Base-by-base conservation (phyloP, 2,888 invertebrate genomes). In the Athalia cordata region DNA sequence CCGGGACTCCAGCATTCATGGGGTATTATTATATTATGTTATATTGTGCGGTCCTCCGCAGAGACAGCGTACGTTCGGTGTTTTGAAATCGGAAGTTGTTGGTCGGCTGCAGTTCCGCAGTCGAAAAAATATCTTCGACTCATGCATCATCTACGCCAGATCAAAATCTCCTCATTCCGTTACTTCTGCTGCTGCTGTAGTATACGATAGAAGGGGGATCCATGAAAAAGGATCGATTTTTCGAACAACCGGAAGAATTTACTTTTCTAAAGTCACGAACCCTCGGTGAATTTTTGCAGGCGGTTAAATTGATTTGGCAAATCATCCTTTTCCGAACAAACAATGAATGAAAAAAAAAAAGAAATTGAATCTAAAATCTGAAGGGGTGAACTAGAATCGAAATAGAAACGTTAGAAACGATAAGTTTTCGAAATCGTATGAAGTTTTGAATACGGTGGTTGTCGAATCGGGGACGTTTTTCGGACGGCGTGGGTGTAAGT, bases 101-200 rank as follows among this genome's bases (percentile, higher is more conserved):
- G 29, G 29, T 29, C 29, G 29, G 29, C 29, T 29, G 29, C 29
- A 29, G 29, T 29, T 29, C 29, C 29, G 29, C 29, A 57, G 49
- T 59, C 47, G n/a, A n/a, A 45, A 64, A 75, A 75, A 75, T 64
- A 64, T 29, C 29, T 29, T 29, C 29, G 29, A 75, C 75, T 52
- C 75, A 75, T 75, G 75, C 75, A 75, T 75, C 75, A 75, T 75
- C 75, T 62, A 50, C 75, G 75, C 62, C 13, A 29, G 75, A 55
- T 68, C 66, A 68, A 68, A 68, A 68, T 68, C 72, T 13, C 15
- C 11, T 55, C 11, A 7, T n/a, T 55, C 55, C 7, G 6, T 55
- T 55, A 4, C 55, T 2, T 29, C 29, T 29, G 55, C n/a, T 55
- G 55, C 7, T 55, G 55, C n/a, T 55, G 55, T 1, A 6, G 55